Evolutionary conservation across 2,113 vertebrate species (phyloP).

Genomic region (Alces alces): DNA sequence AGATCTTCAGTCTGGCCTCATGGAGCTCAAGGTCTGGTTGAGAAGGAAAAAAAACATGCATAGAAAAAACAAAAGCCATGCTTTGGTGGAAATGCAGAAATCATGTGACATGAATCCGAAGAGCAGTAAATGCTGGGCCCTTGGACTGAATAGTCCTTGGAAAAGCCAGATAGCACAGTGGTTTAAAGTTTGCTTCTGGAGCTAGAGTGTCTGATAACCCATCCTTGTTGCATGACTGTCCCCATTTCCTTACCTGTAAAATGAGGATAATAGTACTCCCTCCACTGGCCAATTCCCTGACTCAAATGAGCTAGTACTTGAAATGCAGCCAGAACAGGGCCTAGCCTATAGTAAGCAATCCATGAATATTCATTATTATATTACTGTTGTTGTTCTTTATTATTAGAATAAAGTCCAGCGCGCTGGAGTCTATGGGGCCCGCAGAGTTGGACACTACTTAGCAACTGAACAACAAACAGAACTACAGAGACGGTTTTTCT

Average conservation of each 20-base stretch:
- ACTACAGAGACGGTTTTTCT: background rate
- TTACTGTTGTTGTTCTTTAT: background rate
- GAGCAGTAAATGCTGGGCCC: background rate
- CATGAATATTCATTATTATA: background rate
- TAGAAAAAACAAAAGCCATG: background rate
- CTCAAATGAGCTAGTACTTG: background rate
- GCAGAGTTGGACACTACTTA: background rate
- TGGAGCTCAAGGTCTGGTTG: background rate
- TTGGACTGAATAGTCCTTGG: background rate
- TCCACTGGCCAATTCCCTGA: background rate
- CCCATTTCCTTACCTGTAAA: conserved; percentile 11
- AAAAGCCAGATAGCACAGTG: background rate
- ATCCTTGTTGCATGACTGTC: background rate
- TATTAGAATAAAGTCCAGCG: background rate
- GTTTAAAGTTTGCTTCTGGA: background rate
- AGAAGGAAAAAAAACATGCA: background rate
- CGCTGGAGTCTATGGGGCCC: background rate
- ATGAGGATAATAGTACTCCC: background rate
- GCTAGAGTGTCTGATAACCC: background rate
- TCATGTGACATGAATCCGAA: background rate
- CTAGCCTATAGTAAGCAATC: background rate
- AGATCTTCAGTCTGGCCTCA: background rate
- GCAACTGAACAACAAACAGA: background rate
- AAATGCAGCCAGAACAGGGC: background rate
- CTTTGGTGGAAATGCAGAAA: background rate